These are phyloP conservation scores for Struthidea cinerea DNA, from an alignment of 2,113 vertebrate genomes.

Conservation along the genomic window DNA sequence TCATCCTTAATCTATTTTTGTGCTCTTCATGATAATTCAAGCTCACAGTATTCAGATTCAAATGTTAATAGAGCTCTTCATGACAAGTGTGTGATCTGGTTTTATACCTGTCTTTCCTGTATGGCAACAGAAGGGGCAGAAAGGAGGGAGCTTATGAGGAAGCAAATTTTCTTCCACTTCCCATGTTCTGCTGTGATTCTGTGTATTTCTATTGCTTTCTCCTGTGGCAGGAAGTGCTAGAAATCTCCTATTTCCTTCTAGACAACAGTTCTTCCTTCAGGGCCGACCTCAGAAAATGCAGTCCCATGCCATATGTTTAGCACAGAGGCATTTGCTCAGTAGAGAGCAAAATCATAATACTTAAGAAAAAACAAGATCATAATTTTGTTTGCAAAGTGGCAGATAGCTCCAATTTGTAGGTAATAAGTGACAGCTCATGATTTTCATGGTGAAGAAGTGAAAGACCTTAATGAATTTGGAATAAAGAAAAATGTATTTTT, in stretches of 20 bases:
- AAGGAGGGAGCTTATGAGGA: not conserved
- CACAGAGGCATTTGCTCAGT: not conserved
- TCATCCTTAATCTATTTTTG: not conserved
- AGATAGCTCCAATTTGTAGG: not conserved
- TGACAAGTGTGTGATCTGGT: accelerated
- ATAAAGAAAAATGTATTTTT: not conserved
- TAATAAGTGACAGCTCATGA: not conserved
- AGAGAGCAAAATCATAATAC: not conserved
- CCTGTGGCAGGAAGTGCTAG: not conserved
- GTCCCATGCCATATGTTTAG: not conserved
- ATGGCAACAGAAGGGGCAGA: not conserved
- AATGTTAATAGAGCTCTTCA: not conserved
- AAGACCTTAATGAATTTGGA: not conserved
- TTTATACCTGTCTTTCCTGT: not conserved
- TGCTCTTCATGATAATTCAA: not conserved
- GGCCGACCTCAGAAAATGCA: not conserved
- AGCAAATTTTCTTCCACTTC: not conserved
- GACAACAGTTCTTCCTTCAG: not conserved
- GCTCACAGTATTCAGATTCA: not conserved
- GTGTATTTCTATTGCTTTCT: not conserved
- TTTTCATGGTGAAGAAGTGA: not conserved
- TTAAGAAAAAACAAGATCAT: not conserved
- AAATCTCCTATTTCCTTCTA: not conserved
- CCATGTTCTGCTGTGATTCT: not conserved
- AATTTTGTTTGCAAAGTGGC: not conserved